phyloP scores from a whole-genome alignment of 2,797 vertebrate genomes.

The Menidia menidia region DNA sequence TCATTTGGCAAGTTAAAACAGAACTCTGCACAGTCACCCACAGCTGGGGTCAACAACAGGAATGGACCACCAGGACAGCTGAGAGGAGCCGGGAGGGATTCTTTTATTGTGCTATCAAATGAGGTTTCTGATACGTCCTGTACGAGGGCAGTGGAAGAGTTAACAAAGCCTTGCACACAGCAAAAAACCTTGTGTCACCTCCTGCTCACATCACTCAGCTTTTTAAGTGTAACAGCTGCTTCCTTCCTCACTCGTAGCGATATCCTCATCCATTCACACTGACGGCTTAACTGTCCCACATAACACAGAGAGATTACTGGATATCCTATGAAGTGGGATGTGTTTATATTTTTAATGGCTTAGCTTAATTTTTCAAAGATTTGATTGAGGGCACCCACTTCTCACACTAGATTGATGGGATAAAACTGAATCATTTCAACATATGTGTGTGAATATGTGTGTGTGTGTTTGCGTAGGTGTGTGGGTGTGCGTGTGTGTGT shows the following conservation, averaged over 20 bases:
- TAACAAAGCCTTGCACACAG: constrained; percentile 76
- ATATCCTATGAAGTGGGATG: constrained; percentile 49
- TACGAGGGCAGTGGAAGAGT: constrained; percentile 58
- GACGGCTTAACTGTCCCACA: constrained; percentile 76
- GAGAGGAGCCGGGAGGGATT: constrained; percentile 56
- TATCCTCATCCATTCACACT: constrained; percentile 74
- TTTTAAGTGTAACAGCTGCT: constrained; percentile 80
- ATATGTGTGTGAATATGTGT: constrained; percentile 3
- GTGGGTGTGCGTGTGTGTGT: no score
- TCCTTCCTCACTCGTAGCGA: constrained; percentile 74
- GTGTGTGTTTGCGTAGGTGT: background rate
- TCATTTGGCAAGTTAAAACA: constrained; percentile 38
- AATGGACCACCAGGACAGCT: constrained; percentile 77
- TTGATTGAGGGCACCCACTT: constrained; percentile 33
- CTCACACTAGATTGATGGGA: constrained; percentile 19
- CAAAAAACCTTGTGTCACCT: constrained; percentile 72
- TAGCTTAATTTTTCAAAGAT: constrained; percentile 38
- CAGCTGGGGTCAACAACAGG: constrained; percentile 45
- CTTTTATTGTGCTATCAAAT: constrained; percentile 77
- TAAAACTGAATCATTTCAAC: constrained; percentile 29
- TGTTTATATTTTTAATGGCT: constrained; percentile 59
- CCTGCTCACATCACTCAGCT: constrained; percentile 82
- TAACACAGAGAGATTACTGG: constrained; percentile 63
- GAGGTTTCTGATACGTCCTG: constrained; percentile 63
- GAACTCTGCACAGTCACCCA: constrained; percentile 42